Base-by-base conservation (phyloP, 2,797 vertebrate genomes). In the Fratercula arctica region DNA sequence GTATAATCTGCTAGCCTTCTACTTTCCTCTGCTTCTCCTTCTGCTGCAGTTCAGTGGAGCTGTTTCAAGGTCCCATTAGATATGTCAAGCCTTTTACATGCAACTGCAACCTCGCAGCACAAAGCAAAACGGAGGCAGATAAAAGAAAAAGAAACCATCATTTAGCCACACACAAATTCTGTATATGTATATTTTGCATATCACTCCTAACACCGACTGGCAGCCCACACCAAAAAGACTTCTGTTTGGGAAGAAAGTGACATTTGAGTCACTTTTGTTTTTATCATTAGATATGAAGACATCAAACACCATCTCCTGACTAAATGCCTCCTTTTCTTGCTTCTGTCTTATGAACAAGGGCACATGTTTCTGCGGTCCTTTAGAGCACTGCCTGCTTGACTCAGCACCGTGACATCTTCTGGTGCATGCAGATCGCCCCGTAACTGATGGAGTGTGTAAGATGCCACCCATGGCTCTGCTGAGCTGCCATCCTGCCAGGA, bases 221-320 rank as follows among this genome's bases (percentile, higher is more conserved):
- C 90, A 96, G 81, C 90, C 95, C 93, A 95, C 93, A 95, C 84
- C 88, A 95, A 87, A 95, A 89, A 92, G 57, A 57, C 26, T 92
- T 85, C 72, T 94, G 81, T 93, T 95, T 93, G 92, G 89, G 89
- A 96, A 96, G 81, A 95, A 95, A 87, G 81, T 89, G 92, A 91
- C 88, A 95, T 95, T 93, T 97, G 94, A 96, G 92, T 96, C 94
- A 96, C 89, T 85, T 96, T 81, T 95, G 91, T 54, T 96, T 97
- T 96, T 86, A 91, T 86, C 61, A 63, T 78, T 89, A 91, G 41
- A 63, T 46, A 73, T 1, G 28, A 94, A 92, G 57, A 87, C 73
- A 93, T 95, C 81, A 92, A 92, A 95, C 78, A 95, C 56, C 66
- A 90, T 16, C 35, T 95, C 68, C 57, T 50, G 43, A 19, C 67